phyloP scores from a whole-genome alignment of 2,888 invertebrate species.

The Parnassius smintheus region DNA sequence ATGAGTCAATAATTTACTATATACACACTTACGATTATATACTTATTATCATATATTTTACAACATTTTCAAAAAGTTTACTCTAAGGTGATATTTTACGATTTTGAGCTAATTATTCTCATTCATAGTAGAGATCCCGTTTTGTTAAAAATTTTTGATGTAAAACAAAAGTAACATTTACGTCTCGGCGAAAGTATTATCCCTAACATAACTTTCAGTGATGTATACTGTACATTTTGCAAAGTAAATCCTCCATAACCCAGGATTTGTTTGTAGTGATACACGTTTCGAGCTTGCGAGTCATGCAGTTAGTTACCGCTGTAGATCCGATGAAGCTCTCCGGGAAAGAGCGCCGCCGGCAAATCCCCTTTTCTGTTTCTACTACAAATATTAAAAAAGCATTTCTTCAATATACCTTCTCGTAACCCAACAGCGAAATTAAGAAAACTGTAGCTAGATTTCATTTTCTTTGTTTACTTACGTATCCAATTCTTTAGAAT shows the following conservation, averaged over 20 bases:
- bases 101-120: no score
- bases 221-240: conserved; percentile 31
- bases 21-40: no score
- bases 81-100: no score
- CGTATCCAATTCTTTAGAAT: no score
- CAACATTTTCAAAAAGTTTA: no score
- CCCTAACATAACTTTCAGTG: conserved; percentile 21
- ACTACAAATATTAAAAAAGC: conserved; percentile 13
- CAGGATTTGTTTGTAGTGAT: conserved; percentile 60
- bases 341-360: conserved; percentile 51
- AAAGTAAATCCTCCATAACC: conserved; percentile 51
- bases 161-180: not conserved
- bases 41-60: no score
- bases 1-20: no score
- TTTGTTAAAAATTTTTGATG: no score
- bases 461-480: no score
- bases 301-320: conserved; percentile 64
- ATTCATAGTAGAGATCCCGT: no score
- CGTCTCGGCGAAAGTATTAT: conserved; percentile 18
- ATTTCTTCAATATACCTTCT: not conserved
- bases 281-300: conserved; percentile 64
- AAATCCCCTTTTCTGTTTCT: conserved; percentile 47
- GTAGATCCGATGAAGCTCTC: conserved; percentile 51
- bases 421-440: not conserved
- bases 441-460: no score